Evolutionary conservation across 2,113 vertebrate genomes (phyloP), one percentile per base, ranked within the genome.

Genomic region (Odontophorus gujanensis): DNA sequence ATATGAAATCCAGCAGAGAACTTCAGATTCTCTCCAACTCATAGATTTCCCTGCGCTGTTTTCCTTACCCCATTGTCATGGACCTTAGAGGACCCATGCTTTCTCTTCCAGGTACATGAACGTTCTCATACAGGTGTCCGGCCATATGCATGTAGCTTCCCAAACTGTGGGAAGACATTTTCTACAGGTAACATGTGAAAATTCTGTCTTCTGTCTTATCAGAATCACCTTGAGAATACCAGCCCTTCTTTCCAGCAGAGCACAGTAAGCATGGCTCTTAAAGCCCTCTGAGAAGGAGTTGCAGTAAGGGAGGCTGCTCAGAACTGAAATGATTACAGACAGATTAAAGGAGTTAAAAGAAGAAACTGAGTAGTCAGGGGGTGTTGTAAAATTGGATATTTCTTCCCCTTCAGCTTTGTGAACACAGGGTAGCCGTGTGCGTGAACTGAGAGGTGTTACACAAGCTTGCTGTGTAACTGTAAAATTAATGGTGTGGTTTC

Each of bases 111-210:
- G 98, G 98, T 98, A 16, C 98, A 98, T 5, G 98, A 98, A 84
- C 97, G 98, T 59, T 97, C 98, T 62, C 98, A 98, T 77, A 98
- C 98, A 0, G 98, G 98, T 21, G 98, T 98, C 89, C 92, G 98
- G 34, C 98, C 98, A 0, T 98, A 98, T 62, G 92, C 93, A 1
- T 98, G 98, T 17, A 96, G 97, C 63, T 97, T 98, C 68, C 96
- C 97, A 55, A 95, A 97, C 92, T 98, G 98, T 30, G 98, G 97
- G 73, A 98, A 98, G 92, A 98, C 98, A 43, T 98, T 98, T 92
- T 97, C 98, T 65, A 98, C 98, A 87, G 98, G 98, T 98, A 97
- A 91, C 24, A 34, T 26, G 30, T 30, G 38, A 8, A 66, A 48
- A 61, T 82, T 47, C 48, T 40, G 3, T 66, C 50, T 81, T 51